A percentile compares a stretch with the other conserved stretches of the same genome.
Evolutionary conservation across 2,113 vertebrate species (phyloP).

Genomic region (Plecturocebus donacophilus): DNA sequence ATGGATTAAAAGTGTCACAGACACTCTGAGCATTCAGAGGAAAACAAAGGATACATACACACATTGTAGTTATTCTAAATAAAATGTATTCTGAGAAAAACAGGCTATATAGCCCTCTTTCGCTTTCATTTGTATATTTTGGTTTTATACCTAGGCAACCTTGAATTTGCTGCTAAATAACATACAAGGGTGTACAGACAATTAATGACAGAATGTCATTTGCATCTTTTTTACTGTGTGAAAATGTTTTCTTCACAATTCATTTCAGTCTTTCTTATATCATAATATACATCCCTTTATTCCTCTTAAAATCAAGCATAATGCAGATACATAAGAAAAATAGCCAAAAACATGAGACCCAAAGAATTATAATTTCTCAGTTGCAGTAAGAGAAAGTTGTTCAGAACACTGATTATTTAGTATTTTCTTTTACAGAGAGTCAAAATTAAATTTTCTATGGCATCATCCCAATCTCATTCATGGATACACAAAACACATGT

Average conservation of each 20-base stretch:
- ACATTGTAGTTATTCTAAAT: not conserved
- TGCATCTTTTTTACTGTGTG: not conserved
- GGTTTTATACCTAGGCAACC: not conserved
- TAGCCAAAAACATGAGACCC: not conserved
- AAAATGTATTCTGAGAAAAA: not conserved
- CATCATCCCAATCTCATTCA: not conserved
- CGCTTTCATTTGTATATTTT: not conserved
- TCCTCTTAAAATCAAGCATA: constrained; percentile 6
- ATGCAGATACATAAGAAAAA: not conserved
- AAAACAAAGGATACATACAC: not conserved
- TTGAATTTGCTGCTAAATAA: not conserved
- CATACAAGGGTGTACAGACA: not conserved
- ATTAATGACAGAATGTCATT: not conserved
- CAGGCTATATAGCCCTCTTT: not conserved
- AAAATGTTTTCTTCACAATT: not conserved
- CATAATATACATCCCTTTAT: not conserved
- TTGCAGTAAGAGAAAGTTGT: not conserved
- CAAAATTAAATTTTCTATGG: constrained; percentile 2
- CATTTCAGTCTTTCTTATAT: not conserved
- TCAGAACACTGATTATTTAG: not conserved
- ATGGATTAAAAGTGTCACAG: not conserved
- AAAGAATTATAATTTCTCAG: constrained; percentile 31
- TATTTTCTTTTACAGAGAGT: not conserved
- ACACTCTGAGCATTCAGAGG: not conserved
- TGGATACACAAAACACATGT: not conserved